phyloP scores from a whole-genome alignment of 2,888 invertebrate species.

The Xestia ashworthii region DNA sequence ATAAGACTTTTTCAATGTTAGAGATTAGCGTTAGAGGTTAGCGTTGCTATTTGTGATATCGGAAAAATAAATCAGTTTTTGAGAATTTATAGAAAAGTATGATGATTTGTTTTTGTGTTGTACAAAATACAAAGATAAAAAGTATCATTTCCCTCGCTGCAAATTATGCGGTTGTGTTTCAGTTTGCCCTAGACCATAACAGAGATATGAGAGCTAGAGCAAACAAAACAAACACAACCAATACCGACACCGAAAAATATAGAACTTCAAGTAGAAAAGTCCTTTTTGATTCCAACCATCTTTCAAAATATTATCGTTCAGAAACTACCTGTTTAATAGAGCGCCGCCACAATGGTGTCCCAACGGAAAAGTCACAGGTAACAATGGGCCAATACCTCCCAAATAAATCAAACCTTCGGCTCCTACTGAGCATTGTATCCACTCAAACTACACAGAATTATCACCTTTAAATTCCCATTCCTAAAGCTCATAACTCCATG shows the following conservation, averaged over 20 bases:
- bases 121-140: not conserved
- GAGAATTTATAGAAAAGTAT: not conserved
- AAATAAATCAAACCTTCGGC: slow-evolving; percentile 69
- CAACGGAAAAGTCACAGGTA: slow-evolving; percentile 66
- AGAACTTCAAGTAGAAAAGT: slow-evolving; percentile 42
- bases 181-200: not conserved
- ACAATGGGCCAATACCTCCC: slow-evolving; percentile 67
- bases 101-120: not conserved
- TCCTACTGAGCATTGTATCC: slow-evolving; percentile 62
- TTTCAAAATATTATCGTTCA: slow-evolving; percentile 67
- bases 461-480: slow-evolving; percentile 46
- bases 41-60: not conserved
- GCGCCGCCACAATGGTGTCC: slow-evolving; percentile 59
- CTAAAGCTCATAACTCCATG: slow-evolving; percentile 56
- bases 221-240: slow-evolving; percentile 4
- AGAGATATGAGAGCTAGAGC: not conserved
- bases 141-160: too few species aligned
- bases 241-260: slow-evolving; percentile 20
- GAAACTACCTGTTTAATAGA: slow-evolving; percentile 67
- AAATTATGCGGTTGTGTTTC: too few species aligned
- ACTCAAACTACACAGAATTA: slow-evolving; percentile 54
- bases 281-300: slow-evolving; percentile 55
- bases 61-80: not conserved
- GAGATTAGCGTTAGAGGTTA: not conserved
- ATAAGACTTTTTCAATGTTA: not conserved